A percentile compares a stretch with the other conserved stretches of the same genome.
Conservation (phyloP, 2,888 invertebrate species). For the Caenorhabditis sinica region DNA sequence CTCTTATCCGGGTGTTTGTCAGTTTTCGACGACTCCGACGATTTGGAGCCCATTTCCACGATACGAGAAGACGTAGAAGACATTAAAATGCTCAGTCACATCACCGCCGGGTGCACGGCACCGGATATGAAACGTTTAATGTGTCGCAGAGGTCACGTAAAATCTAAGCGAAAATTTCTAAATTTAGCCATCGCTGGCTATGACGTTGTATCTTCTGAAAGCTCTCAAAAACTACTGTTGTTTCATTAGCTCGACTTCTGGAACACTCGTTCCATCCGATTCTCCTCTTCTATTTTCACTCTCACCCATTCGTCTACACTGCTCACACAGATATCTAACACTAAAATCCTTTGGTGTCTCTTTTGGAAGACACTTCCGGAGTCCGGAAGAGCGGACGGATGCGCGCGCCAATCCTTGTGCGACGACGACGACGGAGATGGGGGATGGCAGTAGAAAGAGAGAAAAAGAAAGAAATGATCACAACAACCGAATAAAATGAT, state of each 20-base stretch:
- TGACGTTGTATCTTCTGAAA: too few species aligned
- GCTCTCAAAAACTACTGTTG: too few species aligned
- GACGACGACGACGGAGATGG: not conserved
- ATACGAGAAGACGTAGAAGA: constrained; percentile 1
- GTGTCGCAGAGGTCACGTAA: not conserved
- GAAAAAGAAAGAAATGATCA: constrained; percentile 22
- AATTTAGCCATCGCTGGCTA: too few species aligned
- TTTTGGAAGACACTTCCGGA: constrained; percentile 53
- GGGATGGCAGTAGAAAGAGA: not conserved
- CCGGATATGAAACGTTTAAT: constrained; percentile 3
- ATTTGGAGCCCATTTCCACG: constrained; percentile 2
- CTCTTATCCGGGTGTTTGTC: not conserved
- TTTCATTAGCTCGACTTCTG: not conserved
- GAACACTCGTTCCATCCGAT: constrained; percentile 29
- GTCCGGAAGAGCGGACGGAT: constrained; percentile 59
- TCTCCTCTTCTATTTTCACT: constrained; percentile 9
- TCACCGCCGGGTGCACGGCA: not conserved
- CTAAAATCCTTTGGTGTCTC: constrained; percentile 17
- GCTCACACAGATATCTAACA: not conserved
- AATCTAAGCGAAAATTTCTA: too few species aligned
- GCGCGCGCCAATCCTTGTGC: constrained; percentile 55
- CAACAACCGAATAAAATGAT: constrained; percentile 56
- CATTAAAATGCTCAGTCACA: not conserved
- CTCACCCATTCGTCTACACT: not conserved
- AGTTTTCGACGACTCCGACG: not conserved